These are phyloP conservation scores for Balanococcus diminutus DNA, from an alignment of 2,888 invertebrate species.

Conservation along the genomic window DNA sequence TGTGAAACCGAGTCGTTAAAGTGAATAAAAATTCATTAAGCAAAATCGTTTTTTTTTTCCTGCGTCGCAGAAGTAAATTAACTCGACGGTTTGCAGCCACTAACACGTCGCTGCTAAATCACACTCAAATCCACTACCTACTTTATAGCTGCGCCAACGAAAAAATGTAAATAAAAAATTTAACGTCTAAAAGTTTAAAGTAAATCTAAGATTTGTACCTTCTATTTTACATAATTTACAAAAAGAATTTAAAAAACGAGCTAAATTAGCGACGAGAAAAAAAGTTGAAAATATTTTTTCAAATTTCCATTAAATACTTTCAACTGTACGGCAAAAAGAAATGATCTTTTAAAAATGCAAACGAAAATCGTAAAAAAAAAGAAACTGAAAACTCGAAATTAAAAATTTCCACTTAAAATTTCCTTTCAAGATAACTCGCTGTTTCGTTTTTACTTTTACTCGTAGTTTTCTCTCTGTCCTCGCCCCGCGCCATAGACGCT, in stretches of 20 bases:
- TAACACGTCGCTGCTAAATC: not conserved
- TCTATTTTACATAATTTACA: slow-evolving; percentile 11
- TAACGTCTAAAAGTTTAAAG: not conserved
- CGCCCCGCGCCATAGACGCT: too few species aligned
- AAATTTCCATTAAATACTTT: not conserved
- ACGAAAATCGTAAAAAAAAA: not conserved
- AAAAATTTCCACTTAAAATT: slow-evolving; percentile 5
- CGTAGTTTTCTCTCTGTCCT: not conserved
- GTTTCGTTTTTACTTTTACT: not conserved
- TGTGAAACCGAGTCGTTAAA: not conserved
- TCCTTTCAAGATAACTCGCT: not conserved
- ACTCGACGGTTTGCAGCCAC: not conserved
- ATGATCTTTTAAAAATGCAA: not conserved
- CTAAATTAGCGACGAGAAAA: slow-evolving; percentile 3
- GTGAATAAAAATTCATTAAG: slow-evolving; percentile 11
- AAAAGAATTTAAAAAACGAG: slow-evolving; percentile 5
- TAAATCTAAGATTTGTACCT: slow-evolving; percentile 5
- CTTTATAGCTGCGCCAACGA: not conserved
- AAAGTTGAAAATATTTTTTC: not conserved
- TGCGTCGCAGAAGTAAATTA: not conserved
- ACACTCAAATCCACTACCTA: not conserved
- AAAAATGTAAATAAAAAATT: not conserved
- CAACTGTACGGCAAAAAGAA: not conserved
- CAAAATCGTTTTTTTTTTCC: not conserved
- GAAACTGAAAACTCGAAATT: not conserved